These are phyloP conservation scores for Electrona antarctica DNA, from an alignment of 2,113 vertebrate species.

Conservation along the genomic window DNA sequence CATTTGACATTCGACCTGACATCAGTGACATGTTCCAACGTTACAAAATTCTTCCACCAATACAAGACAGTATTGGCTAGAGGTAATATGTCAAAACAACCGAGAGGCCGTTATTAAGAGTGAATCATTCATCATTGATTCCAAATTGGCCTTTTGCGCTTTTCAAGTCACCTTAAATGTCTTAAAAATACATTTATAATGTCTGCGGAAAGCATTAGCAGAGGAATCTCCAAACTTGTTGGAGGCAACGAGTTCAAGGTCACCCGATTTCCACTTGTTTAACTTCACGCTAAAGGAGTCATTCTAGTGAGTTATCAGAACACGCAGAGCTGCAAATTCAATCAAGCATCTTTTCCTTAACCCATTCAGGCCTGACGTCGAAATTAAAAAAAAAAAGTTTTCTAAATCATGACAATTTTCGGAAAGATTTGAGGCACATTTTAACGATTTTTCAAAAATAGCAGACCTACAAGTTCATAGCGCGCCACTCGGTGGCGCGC, in stretches of 20 bases:
- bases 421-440: too few relatives aligned
- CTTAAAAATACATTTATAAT: not conserved
- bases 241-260: constrained; percentile 60
- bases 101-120: constrained; percentile 1
- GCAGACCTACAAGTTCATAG: too few relatives aligned
- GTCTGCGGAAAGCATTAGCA: constrained; percentile 34
- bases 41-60: too few relatives aligned
- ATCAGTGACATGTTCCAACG: too few relatives aligned
- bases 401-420: too few relatives aligned
- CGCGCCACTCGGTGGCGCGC: too few relatives aligned
- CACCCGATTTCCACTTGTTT: constrained; percentile 34
- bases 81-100: not conserved
- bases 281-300: not conserved
- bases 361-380: too few relatives aligned
- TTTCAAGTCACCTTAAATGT: constrained; percentile 48
- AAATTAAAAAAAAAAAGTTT: too few relatives aligned
- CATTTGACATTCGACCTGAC: too few relatives aligned
- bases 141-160: constrained; percentile 52
- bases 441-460: too few relatives aligned
- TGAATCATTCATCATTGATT: constrained; percentile 29
- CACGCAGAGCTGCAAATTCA: constrained; percentile 8
- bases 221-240: constrained; percentile 51
- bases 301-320: constrained; percentile 40
- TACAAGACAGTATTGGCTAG: not conserved
- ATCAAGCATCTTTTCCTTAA: constrained; percentile 5